Base-by-base conservation (phyloP, 2,113 vertebrate species). In the Corvus moneduloides region DNA sequence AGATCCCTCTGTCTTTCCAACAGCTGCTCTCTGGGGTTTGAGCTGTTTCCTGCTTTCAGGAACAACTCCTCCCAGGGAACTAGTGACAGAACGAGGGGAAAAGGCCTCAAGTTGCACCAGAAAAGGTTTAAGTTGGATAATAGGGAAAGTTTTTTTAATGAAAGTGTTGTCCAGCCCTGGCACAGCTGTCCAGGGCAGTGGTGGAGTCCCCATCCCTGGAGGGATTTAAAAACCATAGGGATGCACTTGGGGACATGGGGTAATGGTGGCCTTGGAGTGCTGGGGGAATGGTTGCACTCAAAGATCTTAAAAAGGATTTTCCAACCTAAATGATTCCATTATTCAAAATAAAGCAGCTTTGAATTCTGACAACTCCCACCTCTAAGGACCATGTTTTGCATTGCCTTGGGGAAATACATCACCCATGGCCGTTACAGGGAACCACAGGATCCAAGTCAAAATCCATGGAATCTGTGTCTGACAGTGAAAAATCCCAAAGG, bases 351-450 rank as follows among this genome's bases (percentile, higher is more conserved):
- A 84, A 89, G 51, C 52, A 72, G 61, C 73, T 87, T 55, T 66
- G 55, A 74, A 20, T 68, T 84, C 32, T 78, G 67, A 33, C 16
- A 74, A 0, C 24, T 19, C 51, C 20, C 48, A 48, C 44, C 39
- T 52, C 1, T 8, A 11, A 77, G 32, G 27, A 21, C 24, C 19
- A 3, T 2, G 16, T 28, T 59, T 71, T 37, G 20, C 1, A 0
- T 67, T 82, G 16, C 24, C 39, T 37, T 44, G 54, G 43, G 71
- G 27, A 63, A 44, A 46, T 1, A 1, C 35, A 58, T 59, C 44
- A 22, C 37, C 46, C 28, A 41, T 58, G 68, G 28, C 51, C 17
- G 5, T 62, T 52, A 6, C 5, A 37, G 80, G 66, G n/a, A 81
- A 35, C 39, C 48, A 17, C 28, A 44, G 30, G 56, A 86, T 39